Base-by-base conservation (phyloP, 2,113 vertebrate species). In the Morone saxatilis region DNA sequence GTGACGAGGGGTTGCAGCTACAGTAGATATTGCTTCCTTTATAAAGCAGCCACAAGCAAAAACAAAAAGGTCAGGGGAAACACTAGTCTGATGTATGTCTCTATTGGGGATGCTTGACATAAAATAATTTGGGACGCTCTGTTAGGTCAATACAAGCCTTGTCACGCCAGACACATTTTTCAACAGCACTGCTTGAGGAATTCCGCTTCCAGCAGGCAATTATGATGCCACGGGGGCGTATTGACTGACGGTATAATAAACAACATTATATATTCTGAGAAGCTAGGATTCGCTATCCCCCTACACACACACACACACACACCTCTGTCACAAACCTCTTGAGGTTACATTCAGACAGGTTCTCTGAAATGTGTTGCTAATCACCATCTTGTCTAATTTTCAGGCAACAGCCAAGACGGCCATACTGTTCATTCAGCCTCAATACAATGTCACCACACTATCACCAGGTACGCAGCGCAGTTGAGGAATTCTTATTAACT, bases 381-480 rank as follows among this genome's bases (percentile, higher is more conserved):
- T 71, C 13, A 67, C 11, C 1, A 12, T 71, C 14, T 77, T 13
- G 9, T 94, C 81, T 93, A 45, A 94, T 84, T 94, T 92, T 67
- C 95, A 99, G 98, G 97, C 97, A 73, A 98, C 98, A 41, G 98
- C 98, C 81, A 98, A 99, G 96, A 98, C 96, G 83, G 97, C 98
- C 92, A 98, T 99, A 90, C 90, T 98, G 82, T 99, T 99, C 94
- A 99, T 99, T 92, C 98, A 98, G 95, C 98, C 98, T 90, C 98
- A 99, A 94, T 98, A 99, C 84, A 99, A 99, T 6, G 83, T 97
- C 79, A 99, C 97, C 11, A 94, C 96, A 75, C 91, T 96, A 80
- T 92, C 95, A 68, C 83, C 96, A 97, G 98, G 98, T 99, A 96
- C 72, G 84, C 22, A 2, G 25, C 13, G 40, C 48, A 43, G 14